Evolutionary conservation across 92 coral and sea anemone genomes (phyloP).

Genomic region (Anthopleura xanthogrammica): DNA sequence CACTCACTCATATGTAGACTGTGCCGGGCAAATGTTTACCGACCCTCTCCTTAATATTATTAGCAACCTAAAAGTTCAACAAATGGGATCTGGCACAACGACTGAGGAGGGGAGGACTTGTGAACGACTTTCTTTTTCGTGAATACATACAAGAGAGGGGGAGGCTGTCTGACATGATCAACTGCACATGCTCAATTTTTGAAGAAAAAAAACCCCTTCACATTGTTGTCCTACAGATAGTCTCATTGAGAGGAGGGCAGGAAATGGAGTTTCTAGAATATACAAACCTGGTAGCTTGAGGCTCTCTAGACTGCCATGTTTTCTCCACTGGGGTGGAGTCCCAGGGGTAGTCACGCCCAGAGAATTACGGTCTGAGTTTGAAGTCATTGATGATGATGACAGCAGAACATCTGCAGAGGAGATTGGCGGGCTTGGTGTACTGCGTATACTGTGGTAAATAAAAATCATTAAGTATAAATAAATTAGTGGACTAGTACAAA

Average conservation of each 20-base stretch:
- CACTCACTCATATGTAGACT: neutral
- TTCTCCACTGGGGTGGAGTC: constrained; percentile 57
- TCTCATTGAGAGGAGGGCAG: too few species aligned
- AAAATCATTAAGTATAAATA: neutral
- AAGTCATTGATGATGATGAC: constrained; percentile 41
- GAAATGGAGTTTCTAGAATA: neutral
- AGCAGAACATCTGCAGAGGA: constrained; percentile 63
- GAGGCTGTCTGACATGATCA: too few species aligned
- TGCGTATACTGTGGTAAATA: constrained; percentile 48
- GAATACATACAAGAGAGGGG: too few species aligned
- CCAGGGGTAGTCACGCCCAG: constrained; percentile 33
- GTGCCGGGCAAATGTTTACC: neutral
- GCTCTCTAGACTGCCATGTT: constrained; percentile 71
- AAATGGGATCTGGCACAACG: too few species aligned
- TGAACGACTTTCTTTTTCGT: too few species aligned
- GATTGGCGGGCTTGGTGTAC: constrained; percentile 68
- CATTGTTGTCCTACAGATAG: too few species aligned
- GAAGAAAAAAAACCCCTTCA: too few species aligned
- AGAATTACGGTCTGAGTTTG: constrained; percentile 40
- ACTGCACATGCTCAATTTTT: too few species aligned
- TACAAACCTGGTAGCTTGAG: constrained; percentile 72
- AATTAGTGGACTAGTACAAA: neutral
- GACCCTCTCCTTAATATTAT: neutral
- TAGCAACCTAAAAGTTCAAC: too few species aligned
- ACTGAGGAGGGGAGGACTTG: too few species aligned